Percentiles rank a stretch among this genome's conserved stretches.
These are phyloP conservation scores for Phoxinus dragarum DNA, from an alignment of 2,797 vertebrate species.

Conservation along the genomic window DNA sequence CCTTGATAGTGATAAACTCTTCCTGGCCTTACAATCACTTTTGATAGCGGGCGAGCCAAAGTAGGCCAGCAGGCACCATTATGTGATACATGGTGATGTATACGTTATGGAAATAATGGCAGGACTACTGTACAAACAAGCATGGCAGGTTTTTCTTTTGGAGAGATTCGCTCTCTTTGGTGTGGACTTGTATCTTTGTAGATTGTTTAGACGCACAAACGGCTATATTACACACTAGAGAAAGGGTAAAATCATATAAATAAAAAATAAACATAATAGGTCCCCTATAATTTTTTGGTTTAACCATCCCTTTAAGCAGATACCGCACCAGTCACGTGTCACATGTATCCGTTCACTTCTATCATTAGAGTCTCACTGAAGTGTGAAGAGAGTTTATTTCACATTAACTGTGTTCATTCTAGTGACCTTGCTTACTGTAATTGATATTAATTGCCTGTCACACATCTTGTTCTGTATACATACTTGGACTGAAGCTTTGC, in stretches of 20 bases:
- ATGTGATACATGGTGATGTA: neutral
- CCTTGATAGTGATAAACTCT: neutral
- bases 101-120: neutral
- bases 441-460: slow-evolving; percentile 82
- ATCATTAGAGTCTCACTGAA: slow-evolving; percentile 53
- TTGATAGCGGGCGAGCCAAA: neutral
- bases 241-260: neutral
- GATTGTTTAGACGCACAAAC: neutral
- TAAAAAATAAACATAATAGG: neutral
- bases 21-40: neutral
- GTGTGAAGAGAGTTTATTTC: slow-evolving; percentile 71
- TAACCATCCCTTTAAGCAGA: slow-evolving; percentile 6
- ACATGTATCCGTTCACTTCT: slow-evolving; percentile 13
- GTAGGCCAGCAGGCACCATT: neutral
- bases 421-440: slow-evolving; percentile 72
- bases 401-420: slow-evolving; percentile 69
- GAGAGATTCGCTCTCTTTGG: neutral
- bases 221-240: neutral
- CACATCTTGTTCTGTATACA: slow-evolving; percentile 46
- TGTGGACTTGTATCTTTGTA: neutral
- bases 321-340: neutral
- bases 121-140: neutral
- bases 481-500: slow-evolving; percentile 20
- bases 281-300: neutral
- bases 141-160: neutral